Evolutionary conservation across 1,140 invertebrate species (phyloP).

Genomic region (Drosophila trapezifrons): DNA sequence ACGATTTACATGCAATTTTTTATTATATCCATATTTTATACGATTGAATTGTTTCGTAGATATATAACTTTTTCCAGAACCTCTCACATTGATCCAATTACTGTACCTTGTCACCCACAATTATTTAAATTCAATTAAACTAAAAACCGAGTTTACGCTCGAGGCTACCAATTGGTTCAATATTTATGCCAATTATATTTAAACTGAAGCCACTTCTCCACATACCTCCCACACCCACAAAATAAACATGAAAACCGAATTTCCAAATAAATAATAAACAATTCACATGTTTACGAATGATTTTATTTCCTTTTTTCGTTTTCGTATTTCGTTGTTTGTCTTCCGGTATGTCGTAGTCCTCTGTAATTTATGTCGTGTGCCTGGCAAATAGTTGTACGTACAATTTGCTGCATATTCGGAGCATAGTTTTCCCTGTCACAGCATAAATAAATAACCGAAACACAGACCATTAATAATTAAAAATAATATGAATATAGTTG

Average conservation of each 20-base stretch:
- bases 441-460: constrained; percentile 37
- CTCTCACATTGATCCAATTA: not conserved
- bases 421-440: constrained; percentile 24
- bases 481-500: constrained; percentile 31
- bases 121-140: not conserved
- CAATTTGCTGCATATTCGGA: constrained; percentile 25
- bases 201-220: constrained; percentile 6
- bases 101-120: not conserved
- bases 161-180: not conserved
- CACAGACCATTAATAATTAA: constrained; percentile 34
- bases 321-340: constrained; percentile 21
- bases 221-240: not conserved
- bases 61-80: no score
- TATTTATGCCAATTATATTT: constrained; percentile 31
- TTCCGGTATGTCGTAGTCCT: constrained; percentile 33
- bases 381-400: constrained; percentile 35
- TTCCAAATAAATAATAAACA: constrained; percentile 43
- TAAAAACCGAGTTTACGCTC: constrained; percentile 1
- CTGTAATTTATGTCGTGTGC: constrained; percentile 40
- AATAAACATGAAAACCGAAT: constrained; percentile 13
- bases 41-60: not conserved
- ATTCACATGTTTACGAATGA: constrained; percentile 29
- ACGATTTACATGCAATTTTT: not conserved
- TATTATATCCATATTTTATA: not conserved
- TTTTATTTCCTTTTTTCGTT: constrained; percentile 9